These are phyloP conservation scores for Calephelis perditalis DNA, from an alignment of 2,888 invertebrate species.

Conservation along the genomic window DNA sequence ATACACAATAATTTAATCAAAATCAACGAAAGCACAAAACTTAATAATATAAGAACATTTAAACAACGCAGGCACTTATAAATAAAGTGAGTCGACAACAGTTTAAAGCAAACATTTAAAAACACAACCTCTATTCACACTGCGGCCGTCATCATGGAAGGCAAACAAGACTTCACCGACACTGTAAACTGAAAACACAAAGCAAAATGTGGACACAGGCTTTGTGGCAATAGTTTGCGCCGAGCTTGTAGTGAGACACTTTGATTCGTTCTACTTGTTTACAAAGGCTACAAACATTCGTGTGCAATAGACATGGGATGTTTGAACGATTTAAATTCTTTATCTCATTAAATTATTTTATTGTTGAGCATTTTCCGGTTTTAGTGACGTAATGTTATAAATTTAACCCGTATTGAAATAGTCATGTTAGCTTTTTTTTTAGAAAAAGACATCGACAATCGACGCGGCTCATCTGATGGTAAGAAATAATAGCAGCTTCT, in stretches of 20 bases:
- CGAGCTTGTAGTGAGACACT: slow-evolving; percentile 33
- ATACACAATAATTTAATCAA: too few relatives aligned
- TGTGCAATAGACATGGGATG: slow-evolving; percentile 15
- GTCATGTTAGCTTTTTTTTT: too few relatives aligned
- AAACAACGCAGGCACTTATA: slow-evolving; percentile 15
- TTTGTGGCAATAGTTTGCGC: slow-evolving; percentile 37
- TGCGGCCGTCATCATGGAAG: slow-evolving; percentile 23
- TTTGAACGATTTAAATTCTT: slow-evolving; percentile 2
- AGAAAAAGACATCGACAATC: too few relatives aligned
- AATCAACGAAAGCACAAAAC: too few relatives aligned
- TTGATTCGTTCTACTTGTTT: slow-evolving; percentile 37
- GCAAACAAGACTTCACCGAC: slow-evolving; percentile 38
- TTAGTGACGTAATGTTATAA: too few relatives aligned
- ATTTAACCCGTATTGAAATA: too few relatives aligned
- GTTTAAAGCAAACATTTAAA: slow-evolving; percentile 12
- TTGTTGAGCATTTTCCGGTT: not conserved
- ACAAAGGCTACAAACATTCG: slow-evolving; percentile 38
- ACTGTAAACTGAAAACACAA: slow-evolving; percentile 39
- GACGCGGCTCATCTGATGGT: too few relatives aligned
- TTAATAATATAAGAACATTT: not conserved
- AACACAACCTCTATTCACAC: slow-evolving; percentile 20
- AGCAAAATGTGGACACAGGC: slow-evolving; percentile 42
- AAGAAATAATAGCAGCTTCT: too few relatives aligned
- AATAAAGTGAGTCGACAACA: slow-evolving; percentile 11
- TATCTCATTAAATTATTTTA: not conserved